These are phyloP conservation scores for Epizoanthus stellaris DNA, from an alignment of 92 coral and sea anemone genomes.

Conservation along the genomic window DNA sequence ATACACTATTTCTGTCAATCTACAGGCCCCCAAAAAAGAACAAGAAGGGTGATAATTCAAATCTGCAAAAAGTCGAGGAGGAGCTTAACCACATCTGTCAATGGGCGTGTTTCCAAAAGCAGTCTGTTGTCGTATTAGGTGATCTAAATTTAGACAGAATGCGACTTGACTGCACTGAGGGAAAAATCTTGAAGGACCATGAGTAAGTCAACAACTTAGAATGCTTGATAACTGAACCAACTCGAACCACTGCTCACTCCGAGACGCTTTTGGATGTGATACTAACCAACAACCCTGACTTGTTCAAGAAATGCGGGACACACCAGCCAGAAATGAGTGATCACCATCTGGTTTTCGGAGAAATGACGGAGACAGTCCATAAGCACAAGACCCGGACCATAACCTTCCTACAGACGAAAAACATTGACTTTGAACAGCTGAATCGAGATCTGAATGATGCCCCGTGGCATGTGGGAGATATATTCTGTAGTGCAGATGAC, in stretches of 20 bases:
- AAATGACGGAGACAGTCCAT: conserved; percentile 64
- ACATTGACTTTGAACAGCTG: conserved; percentile 61
- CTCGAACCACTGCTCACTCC: conserved; percentile 48
- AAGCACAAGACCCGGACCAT: conserved; percentile 62
- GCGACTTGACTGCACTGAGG: conserved; percentile 29
- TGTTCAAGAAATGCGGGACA: conserved; percentile 61
- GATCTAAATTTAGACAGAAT: conserved; percentile 55
- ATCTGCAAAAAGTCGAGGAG: conserved; percentile 36
- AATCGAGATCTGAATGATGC: conserved; percentile 50
- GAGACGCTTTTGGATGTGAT: conserved; percentile 52
- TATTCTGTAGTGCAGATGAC: conserved; percentile 48
- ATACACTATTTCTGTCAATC: conserved; percentile 25
- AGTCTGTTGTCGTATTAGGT: conserved; percentile 35
- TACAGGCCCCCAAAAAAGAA: conserved; percentile 43
- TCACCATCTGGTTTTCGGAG: conserved; percentile 61
- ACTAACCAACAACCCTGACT: conserved; percentile 48
- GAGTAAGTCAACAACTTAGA: conserved; percentile 51
- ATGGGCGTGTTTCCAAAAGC: conserved; percentile 54
- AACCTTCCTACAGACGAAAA: conserved; percentile 59
- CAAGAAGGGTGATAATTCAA: conserved; percentile 8
- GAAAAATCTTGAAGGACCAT: conserved; percentile 50
- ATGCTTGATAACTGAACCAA: conserved; percentile 63
- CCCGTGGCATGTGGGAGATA: conserved; percentile 66
- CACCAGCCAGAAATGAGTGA: conserved; percentile 68
- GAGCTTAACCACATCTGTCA: conserved; percentile 37